Evolutionary conservation across 2,888 invertebrate species (phyloP).

Genomic region (Encarsia formosa): DNA sequence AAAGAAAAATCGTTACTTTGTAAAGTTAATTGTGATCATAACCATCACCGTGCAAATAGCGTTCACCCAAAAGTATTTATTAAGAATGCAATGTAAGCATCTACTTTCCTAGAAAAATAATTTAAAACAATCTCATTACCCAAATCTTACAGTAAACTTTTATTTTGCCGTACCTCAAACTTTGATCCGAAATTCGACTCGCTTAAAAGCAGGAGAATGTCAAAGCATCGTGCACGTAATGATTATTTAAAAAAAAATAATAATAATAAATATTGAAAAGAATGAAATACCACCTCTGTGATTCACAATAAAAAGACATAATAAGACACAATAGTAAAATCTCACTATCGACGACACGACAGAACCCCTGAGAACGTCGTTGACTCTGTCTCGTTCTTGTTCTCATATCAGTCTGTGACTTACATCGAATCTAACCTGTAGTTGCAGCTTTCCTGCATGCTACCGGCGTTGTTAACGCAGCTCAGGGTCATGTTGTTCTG

Average conservation of each 20-base stretch:
- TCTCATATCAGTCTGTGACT: constrained; percentile 36
- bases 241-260: constrained; percentile 4
- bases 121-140: too few relatives aligned
- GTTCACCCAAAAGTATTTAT: too few relatives aligned
- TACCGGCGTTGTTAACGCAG: constrained; percentile 37
- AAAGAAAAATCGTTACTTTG: too few relatives aligned
- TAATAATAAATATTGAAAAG: neutral
- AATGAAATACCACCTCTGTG: constrained; percentile 8
- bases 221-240: too few relatives aligned
- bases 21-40: too few relatives aligned
- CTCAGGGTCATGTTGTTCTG: constrained; percentile 40
- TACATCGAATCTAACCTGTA: constrained; percentile 48
- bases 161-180: too few relatives aligned
- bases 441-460: constrained; percentile 33
- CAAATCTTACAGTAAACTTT: too few relatives aligned
- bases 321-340: neutral
- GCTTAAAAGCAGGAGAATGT: too few relatives aligned
- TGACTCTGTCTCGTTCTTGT: constrained; percentile 6
- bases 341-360: constrained; percentile 13
- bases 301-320: neutral
- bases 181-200: too few relatives aligned
- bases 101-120: too few relatives aligned
- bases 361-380: constrained; percentile 12
- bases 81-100: too few relatives aligned
- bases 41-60: too few relatives aligned